These are phyloP conservation scores for Poeciliopsis infans DNA, from an alignment of 2,797 vertebrate species.

Conservation along the genomic window DNA sequence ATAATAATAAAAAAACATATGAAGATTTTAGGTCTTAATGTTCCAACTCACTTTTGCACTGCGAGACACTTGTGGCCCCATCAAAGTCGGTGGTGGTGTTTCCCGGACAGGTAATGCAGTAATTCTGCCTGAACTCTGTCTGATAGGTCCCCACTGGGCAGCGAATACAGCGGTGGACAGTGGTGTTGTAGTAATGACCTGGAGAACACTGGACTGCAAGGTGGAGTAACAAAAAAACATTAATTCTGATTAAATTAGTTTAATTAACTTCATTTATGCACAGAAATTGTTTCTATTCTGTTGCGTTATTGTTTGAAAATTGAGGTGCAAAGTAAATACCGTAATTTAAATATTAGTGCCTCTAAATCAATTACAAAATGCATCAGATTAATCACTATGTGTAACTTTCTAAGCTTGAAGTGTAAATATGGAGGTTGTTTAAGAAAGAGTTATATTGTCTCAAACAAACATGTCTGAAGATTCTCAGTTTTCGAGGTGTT, in stretches of 20 bases:
- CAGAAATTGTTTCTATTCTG: background rate
- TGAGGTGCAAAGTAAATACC: background rate
- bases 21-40: slow-evolving; percentile 11
- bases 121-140: slow-evolving; percentile 96
- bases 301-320: background rate
- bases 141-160: slow-evolving; percentile 94
- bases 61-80: slow-evolving; percentile 93
- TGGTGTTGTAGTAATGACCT: slow-evolving; percentile 96
- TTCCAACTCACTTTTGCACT: slow-evolving; percentile 93
- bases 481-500: too few species aligned
- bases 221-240: background rate
- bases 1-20: background rate
- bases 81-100: slow-evolving; percentile 98
- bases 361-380: too few species aligned
- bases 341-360: background rate
- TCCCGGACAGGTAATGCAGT: slow-evolving; percentile 94
- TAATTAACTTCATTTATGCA: background rate
- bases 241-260: background rate
- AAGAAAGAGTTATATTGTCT: too few species aligned
- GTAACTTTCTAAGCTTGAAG: too few species aligned
- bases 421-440: too few species aligned
- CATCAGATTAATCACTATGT: too few species aligned
- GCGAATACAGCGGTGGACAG: slow-evolving; percentile 94
- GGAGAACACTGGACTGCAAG: slow-evolving; percentile 92
- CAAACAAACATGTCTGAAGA: too few species aligned